Base-by-base conservation (phyloP, 2,888 invertebrate genomes). In the Acheta domesticus region DNA sequence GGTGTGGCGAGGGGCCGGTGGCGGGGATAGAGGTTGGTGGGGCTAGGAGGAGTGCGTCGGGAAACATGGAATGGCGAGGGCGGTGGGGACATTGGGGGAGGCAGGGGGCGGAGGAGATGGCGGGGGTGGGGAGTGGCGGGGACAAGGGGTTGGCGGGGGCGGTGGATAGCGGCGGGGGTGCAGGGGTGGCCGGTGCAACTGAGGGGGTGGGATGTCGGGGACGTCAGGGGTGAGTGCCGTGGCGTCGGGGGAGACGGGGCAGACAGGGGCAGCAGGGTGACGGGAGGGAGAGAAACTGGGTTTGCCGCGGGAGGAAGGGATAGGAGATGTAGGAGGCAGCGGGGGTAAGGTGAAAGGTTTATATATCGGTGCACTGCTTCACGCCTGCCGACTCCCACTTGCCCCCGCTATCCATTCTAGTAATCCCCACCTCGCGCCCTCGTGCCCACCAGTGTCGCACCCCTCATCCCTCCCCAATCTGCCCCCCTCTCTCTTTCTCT, bases 391-490 rank as follows among this genome's bases (percentile, higher is more conserved):
- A 50, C 49, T 76, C 74, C 76, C 16, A 62, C 76, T 20, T 62
- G 73, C 23, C 49, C 76, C 76, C 48, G n/a, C 79, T 62, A 79
- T 79, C 76, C 79, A 79, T 79, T 50, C 76, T 48, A 11, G 36
- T 79, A 79, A 79, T 79, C 79, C 79, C 76, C 20, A n/a, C 21
- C 76, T 23, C 62, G 16, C 62, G 8, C 62, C 14, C 16, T 62
- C 14, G 16, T 14, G n/a, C 16, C 62, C 16, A n/a, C 62, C 16
- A 16, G 1, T 62, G 5, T n/a, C 14, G 62, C 62, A 8, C 62
- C n/a, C n/a, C 62, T 62, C 14, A 8, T 8, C 5, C 8, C 36
- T 36, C 36, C 36, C 36, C 5, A 8, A 36, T 8, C 36, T 36
- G 36, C 8, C 36, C 36, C 36, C 8, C 5, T 36, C 36, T 36